Conservation (phyloP, 2,113 vertebrate genomes). For the Corythoichthys intestinalis region DNA sequence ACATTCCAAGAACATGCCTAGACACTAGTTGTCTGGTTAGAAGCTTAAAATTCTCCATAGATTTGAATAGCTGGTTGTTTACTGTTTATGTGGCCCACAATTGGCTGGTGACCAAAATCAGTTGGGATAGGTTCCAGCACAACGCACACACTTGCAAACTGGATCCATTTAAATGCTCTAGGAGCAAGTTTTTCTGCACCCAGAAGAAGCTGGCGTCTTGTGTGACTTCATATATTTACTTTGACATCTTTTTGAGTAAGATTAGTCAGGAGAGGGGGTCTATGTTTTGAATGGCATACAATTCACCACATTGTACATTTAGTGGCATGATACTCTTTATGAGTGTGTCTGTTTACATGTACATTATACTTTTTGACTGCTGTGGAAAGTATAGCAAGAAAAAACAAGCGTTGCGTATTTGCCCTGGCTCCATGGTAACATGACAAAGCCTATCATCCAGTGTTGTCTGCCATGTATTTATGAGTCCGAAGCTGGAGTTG, state of each 20-base stretch:
- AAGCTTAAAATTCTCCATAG: no score
- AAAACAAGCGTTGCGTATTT: slow-evolving; percentile 22
- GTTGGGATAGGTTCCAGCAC: no score
- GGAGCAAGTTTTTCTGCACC: background rate
- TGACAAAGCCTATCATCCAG: slow-evolving; percentile 38
- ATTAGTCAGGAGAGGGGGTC: background rate
- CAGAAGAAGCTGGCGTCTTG: background rate
- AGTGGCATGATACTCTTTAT: background rate
- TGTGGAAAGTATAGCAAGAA: background rate
- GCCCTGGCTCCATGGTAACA: slow-evolving; percentile 29
- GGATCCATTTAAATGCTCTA: background rate
- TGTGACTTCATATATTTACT: background rate
- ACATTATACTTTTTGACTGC: background rate
- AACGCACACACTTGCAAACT: background rate
- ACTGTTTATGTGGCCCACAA: no score
- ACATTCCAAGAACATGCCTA: no score
- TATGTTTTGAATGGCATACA: background rate
- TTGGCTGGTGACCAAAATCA: no score
- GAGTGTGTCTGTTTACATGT: background rate
- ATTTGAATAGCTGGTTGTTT: no score
- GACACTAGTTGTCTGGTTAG: no score
- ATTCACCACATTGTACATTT: background rate
- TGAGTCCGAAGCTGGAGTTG: slow-evolving; percentile 50
- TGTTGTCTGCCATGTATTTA: slow-evolving; percentile 55
- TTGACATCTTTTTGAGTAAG: background rate